A percentile compares a stretch with the other conserved stretches of the same genome.
Evolutionary conservation across 2,888 invertebrate genomes (phyloP).

Genomic region (Diadegma fenestrale): DNA sequence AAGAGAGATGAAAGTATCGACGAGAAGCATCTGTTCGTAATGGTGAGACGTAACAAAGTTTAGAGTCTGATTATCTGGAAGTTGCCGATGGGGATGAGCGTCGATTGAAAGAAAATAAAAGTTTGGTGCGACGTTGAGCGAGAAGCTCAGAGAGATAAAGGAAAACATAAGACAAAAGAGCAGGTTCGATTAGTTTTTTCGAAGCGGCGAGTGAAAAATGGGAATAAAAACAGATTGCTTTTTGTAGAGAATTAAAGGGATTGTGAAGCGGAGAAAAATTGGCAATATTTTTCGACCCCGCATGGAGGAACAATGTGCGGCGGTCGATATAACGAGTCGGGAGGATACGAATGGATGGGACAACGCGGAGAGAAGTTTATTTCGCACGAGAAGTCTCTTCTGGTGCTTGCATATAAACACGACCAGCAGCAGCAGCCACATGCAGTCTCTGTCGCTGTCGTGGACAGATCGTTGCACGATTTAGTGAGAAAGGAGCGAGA

Average conservation of each 20-base stretch:
- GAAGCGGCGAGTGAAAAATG: background rate
- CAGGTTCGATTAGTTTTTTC: slow-evolving; percentile 1
- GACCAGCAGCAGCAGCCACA: slow-evolving; percentile 14
- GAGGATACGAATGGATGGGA: slow-evolving; percentile 45
- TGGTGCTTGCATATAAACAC: slow-evolving; percentile 37
- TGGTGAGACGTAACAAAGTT: slow-evolving; percentile 57
- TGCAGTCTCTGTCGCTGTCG: slow-evolving; percentile 67
- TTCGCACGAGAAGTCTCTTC: slow-evolving; percentile 67
- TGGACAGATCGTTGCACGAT: slow-evolving; percentile 72
- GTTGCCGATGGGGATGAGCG: slow-evolving; percentile 16
- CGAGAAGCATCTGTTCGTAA: slow-evolving; percentile 53
- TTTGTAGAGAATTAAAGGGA: background rate
- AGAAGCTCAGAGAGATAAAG: background rate
- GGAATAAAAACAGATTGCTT: background rate
- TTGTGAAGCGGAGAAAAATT: background rate
- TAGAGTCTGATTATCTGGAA: slow-evolving; percentile 61
- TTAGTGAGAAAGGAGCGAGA: slow-evolving; percentile 65
- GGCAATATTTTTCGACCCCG: background rate
- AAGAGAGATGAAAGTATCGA: slow-evolving; percentile 7
- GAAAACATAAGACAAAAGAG: background rate
- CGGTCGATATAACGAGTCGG: background rate
- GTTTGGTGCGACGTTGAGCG: background rate
- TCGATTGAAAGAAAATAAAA: slow-evolving; percentile 11
- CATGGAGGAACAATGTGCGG: background rate
- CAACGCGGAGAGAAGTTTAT: slow-evolving; percentile 73